Evolutionary conservation across 2,888 invertebrate species (phyloP), one percentile per base, ranked within the genome.

Genomic region (Lottia gigantea): DNA sequence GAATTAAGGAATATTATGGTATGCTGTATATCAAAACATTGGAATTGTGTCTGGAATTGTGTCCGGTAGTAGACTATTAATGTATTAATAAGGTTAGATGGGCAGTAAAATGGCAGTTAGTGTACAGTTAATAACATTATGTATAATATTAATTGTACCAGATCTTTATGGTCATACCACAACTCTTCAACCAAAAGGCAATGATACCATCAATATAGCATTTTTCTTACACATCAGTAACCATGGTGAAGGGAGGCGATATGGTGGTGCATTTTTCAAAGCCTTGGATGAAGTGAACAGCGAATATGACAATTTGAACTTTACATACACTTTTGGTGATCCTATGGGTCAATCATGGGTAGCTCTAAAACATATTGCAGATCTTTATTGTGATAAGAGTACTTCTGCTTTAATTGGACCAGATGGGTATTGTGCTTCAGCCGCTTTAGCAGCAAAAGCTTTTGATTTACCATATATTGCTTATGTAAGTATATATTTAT

Each of bases 391-490:
- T 64, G 71, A 64, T 25, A 92, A 93, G 71, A 94, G 93, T 1
- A 94, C 95, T 69, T 93, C 94, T 40, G 96, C 95, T 69, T 95
- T 97, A 91, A 95, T 98, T 88, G 98, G 98, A 8, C 97, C 97
- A 2, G 97, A 97, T 89, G 95, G 95, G 66, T 92, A 93, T 68
- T 98, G 98, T 76, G 92, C 93, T 85, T 95, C 95, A 40, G 97
- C 97, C 89, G 96, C 97, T 65, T 94, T 95, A 82, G 93, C 97
- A 72, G 94, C 97, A 45, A 95, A 96, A 87, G 94, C 97, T 66
- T 92, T 94, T 87, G 95, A 97, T 90, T 92, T 96, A 86, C 97
- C 97, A 73, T 97, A 97, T 95, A 94, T 98, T 89, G 95, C 96
- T 86, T 97, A 96, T 90, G 97, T 97, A 90, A 94, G 97, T 93